A percentile compares a stretch with the other conserved stretches of the same genome.
phyloP scores from a whole-genome alignment of 2,797 vertebrate species.

The Hydrophis major region DNA sequence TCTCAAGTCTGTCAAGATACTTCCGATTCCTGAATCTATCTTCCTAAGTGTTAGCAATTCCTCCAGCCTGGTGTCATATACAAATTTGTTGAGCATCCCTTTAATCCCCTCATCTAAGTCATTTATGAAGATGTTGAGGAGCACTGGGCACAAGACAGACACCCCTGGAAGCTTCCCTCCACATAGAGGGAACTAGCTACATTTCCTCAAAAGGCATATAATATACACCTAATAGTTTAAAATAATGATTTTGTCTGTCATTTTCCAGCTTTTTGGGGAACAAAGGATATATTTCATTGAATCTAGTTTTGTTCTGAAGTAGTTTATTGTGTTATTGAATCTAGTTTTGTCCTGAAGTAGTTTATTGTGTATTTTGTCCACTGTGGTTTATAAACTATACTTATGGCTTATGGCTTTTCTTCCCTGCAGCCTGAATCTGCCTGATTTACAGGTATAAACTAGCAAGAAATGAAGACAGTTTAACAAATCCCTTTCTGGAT shows the following conservation, averaged over 20 bases:
- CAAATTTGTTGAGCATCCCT: too few relatives aligned
- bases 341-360: neutral
- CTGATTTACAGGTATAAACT: neutral
- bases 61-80: too few relatives aligned
- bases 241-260: neutral
- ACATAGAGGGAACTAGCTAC: neutral
- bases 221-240: neutral
- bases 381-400: neutral
- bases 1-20: too few relatives aligned
- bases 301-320: neutral
- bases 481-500: neutral
- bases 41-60: too few relatives aligned
- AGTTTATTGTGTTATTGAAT: neutral
- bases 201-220: neutral
- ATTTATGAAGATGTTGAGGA: too few relatives aligned
- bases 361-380: neutral
- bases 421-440: neutral
- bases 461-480: neutral
- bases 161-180: too few relatives aligned
- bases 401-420: neutral
- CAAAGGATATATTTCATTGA: neutral
- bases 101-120: too few relatives aligned
- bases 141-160: too few relatives aligned
- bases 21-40: too few relatives aligned
- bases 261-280: neutral